Conservation (phyloP, 1,140 invertebrate genomes). For the Lordiphosa clarofinis region DNA sequence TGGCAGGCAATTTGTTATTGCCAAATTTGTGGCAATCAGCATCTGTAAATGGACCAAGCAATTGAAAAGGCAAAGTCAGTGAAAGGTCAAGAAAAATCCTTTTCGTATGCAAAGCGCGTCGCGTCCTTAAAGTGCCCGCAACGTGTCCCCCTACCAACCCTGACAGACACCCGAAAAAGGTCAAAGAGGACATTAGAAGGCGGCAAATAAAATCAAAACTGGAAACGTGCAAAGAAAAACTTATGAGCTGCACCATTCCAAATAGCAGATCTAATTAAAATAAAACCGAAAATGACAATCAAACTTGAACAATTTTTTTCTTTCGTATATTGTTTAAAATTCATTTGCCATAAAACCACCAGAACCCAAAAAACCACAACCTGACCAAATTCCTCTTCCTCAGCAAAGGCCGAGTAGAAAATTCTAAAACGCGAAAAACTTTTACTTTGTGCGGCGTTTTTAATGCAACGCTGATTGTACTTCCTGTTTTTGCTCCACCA, state of each 20-base stretch:
- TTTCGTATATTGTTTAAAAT: not conserved
- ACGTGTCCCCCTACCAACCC: constrained; percentile 23
- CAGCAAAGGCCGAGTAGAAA: constrained; percentile 26
- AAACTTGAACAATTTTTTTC: constrained; percentile 11
- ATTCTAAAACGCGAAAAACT: constrained; percentile 64
- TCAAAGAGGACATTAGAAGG: constrained; percentile 28
- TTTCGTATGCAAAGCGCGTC: constrained; percentile 46
- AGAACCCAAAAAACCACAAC: not conserved
- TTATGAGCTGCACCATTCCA: not conserved
- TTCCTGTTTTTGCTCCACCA: not conserved
- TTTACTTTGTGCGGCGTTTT: constrained; percentile 62
- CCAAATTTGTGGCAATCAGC: constrained; percentile 70
- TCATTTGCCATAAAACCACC: constrained; percentile 8
- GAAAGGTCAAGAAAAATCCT: constrained; percentile 26
- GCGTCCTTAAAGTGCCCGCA: constrained; percentile 69
- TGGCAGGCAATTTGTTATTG: constrained; percentile 58
- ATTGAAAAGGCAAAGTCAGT: constrained; percentile 43
- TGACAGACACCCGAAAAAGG: not conserved
- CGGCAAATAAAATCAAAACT: constrained; percentile 6
- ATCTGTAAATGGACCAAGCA: constrained; percentile 60
- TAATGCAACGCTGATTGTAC: constrained; percentile 57
- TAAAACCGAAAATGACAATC: not conserved
- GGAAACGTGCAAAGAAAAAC: not conserved
- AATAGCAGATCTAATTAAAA: constrained; percentile 30
- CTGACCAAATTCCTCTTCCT: not conserved